Evolutionary conservation across 1,140 invertebrate genomes (phyloP).

Genomic region (Cydia pomonella): DNA sequence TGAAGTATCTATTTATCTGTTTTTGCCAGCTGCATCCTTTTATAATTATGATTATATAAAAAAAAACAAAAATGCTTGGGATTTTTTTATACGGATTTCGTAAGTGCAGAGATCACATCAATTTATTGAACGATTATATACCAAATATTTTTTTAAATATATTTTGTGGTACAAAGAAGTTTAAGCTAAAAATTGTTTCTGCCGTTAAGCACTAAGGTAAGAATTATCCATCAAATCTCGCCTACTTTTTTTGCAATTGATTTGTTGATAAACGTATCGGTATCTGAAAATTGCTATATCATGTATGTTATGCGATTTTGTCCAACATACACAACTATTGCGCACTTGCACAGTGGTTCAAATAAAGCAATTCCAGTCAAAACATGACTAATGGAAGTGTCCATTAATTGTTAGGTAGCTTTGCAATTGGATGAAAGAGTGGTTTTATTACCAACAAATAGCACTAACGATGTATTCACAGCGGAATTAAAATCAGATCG

Average conservation of each 20-base stretch:
- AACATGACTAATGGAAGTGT: constrained; percentile 9
- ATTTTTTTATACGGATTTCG: not conserved
- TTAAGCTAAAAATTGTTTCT: too few species aligned
- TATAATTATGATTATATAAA: not conserved
- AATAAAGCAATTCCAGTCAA: constrained; percentile 13
- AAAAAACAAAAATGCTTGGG: not conserved
- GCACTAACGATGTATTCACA: constrained; percentile 25
- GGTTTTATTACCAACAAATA: constrained; percentile 32
- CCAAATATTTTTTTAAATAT: not conserved
- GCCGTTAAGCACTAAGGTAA: too few species aligned
- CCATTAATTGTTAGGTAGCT: constrained; percentile 29
- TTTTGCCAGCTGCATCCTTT: constrained; percentile 14
- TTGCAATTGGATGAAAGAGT: constrained; percentile 25
- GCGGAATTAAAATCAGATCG: constrained; percentile 27
- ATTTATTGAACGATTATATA: not conserved
- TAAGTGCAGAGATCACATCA: not conserved
- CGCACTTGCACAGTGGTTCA: constrained; percentile 17
- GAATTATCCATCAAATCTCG: not conserved
- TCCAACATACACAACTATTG: not conserved
- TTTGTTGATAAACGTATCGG: too few species aligned
- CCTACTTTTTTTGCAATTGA: not conserved
- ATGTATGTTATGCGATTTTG: not conserved
- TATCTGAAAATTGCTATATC: not conserved
- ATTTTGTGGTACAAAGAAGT: not conserved
- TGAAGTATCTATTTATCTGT: constrained; percentile 29